Evolutionary conservation across 2,797 vertebrate species (phyloP).

Genomic region (Oreortyx pictus): DNA sequence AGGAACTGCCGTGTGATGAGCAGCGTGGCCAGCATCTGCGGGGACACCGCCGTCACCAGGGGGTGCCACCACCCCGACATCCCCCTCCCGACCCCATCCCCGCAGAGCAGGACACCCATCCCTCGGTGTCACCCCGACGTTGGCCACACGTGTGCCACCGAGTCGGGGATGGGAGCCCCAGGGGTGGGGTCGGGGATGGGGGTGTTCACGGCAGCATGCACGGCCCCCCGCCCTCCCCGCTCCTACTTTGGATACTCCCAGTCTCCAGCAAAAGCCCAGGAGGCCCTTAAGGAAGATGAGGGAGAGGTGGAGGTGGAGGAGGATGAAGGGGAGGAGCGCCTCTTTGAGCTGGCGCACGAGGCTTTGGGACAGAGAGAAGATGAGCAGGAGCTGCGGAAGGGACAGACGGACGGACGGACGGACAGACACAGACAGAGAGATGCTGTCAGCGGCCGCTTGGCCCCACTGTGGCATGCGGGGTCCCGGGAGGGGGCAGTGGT

Average conservation of each 20-base stretch:
- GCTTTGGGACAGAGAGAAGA: conserved; percentile 88
- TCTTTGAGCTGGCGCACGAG: conserved; percentile 87
- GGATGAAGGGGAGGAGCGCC: conserved; percentile 84
- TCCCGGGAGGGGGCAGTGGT: too few relatives aligned
- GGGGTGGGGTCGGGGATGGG: not conserved
- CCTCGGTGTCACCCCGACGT: too few relatives aligned
- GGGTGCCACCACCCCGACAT: not conserved
- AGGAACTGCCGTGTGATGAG: conserved; percentile 97
- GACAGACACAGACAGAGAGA: conserved; percentile 38
- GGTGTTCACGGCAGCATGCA: not conserved
- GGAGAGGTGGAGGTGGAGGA: conserved; percentile 85
- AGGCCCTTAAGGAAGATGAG: conserved; percentile 84
- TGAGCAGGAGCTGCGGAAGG: conserved; percentile 88
- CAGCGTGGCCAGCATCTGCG: conserved; percentile 95
- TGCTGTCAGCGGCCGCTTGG: not conserved
- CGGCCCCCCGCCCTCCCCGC: not conserved
- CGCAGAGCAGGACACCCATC: not conserved
- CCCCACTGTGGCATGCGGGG: not conserved
- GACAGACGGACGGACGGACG: conserved; percentile 57
- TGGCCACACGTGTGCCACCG: not conserved
- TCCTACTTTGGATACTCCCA: conserved; percentile 86
- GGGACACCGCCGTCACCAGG: not conserved
- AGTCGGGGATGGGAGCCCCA: not conserved
- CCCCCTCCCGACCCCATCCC: not conserved
- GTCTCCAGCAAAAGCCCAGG: conserved; percentile 74